Base-by-base conservation (phyloP, 2,113 vertebrate genomes). In the Oryzias javanicus region DNA sequence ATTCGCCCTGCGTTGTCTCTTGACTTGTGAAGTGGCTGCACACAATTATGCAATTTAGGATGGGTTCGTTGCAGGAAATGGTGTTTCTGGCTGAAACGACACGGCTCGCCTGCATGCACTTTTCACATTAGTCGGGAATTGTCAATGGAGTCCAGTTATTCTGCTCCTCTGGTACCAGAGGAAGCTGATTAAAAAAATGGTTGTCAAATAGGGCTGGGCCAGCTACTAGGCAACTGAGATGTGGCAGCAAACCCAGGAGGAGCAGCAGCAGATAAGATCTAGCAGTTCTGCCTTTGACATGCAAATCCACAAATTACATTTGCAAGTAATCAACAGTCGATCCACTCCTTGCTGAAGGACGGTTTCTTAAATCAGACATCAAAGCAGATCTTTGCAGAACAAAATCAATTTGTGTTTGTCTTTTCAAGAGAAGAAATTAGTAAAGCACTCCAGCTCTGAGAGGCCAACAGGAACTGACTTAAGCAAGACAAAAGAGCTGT, bases 161-260 rank as follows among this genome's bases (percentile, higher is more conserved):
- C 77, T 80, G 72, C 72, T 72, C 65, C 60, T 77, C 70, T 55
- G 79, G 83, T 65, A 56, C 78, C 74, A 46, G 64, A 70, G 81
- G 79, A 84, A 78, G 73, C 60, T 59, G 55, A 87, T 72, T 77
- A 57, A 52, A 57, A 52, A 82, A 78, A 70, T 60, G 67, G 46
- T 53, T 53, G 42, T 45, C 14, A 14, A 79, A 74, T 77, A 76
- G 70, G 70, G 62, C 60, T 44, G 70, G 35, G 6, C 45, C 35
- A 70, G 80, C 80, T 81, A 78, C 80, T 42, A 85, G 76, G 85
- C 85, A 87, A 89, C 85, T 71, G 67, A 64, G 53, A 45, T 49
- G n/a, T 42, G 27, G 63, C 56, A 60, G 55, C 70, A 44, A 52
- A 62, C 25, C 52, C 60, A 69, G 64, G 50, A 75, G 49, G 64